phyloP scores from a whole-genome alignment of 2,113 vertebrate species.

The Cryptomyrus ogoouensis region DNA sequence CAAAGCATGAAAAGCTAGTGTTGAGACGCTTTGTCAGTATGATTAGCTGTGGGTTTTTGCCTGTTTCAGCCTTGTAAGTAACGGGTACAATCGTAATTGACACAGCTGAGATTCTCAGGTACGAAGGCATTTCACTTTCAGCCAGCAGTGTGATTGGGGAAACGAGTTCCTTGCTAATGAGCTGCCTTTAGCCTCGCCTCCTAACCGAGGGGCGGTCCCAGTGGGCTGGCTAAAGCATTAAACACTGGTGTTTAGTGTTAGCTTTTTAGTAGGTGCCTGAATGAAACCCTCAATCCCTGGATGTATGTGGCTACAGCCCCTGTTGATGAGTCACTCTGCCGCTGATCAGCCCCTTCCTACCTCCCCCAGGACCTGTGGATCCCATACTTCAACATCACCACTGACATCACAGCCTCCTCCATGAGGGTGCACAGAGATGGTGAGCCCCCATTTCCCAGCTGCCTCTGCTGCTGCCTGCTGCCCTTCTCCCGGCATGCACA shows the following conservation, averaged over 20 bases:
- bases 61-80: background rate
- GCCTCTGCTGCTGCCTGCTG: background rate
- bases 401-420: slow-evolving; percentile 82
- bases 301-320: background rate
- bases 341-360: background rate
- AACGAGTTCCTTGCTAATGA: background rate
- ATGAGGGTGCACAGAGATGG: slow-evolving; percentile 88
- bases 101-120: background rate
- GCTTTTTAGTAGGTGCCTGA: background rate
- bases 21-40: background rate
- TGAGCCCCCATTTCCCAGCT: slow-evolving; percentile 37
- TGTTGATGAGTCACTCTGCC: background rate
- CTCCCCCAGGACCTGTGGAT: slow-evolving; percentile 80
- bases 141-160: background rate
- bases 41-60: background rate
- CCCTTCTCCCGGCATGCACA: background rate
- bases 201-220: background rate
- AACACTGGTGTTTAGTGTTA: background rate
- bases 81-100: background rate
- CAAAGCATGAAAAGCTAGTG: background rate
- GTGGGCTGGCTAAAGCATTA: background rate
- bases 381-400: slow-evolving; percentile 85
- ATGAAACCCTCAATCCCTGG: background rate
- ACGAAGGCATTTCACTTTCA: background rate
- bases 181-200: background rate